These are phyloP conservation scores for Melanotus villosus DNA, from an alignment of 2,888 invertebrate species.

Conservation along the genomic window DNA sequence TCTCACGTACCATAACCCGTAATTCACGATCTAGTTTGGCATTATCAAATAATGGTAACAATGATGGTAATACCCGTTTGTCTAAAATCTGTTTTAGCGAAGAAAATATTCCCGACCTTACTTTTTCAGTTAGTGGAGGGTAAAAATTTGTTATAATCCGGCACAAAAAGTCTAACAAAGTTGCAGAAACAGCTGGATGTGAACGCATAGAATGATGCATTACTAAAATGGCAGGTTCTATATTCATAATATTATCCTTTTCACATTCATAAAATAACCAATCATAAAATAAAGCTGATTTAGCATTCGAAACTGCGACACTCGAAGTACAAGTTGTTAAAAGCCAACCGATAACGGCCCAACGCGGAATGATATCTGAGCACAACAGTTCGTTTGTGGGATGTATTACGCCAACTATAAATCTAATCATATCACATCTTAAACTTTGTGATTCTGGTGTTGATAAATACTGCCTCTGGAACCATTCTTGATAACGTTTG, in stretches of 20 bases:
- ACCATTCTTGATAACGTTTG: slow-evolving; percentile 94
- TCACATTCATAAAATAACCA: slow-evolving; percentile 94
- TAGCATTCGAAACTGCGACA: slow-evolving; percentile 92
- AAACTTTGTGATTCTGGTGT: slow-evolving; percentile 93
- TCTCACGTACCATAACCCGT: slow-evolving; percentile 87
- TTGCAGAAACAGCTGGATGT: slow-evolving; percentile 92
- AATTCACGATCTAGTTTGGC: slow-evolving; percentile 89
- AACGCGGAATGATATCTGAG: slow-evolving; percentile 95
- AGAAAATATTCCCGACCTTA: slow-evolving; percentile 85
- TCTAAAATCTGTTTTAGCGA: slow-evolving; percentile 89
- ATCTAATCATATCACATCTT: slow-evolving; percentile 93
- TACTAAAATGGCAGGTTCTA: slow-evolving; percentile 93
- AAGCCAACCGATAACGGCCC: slow-evolving; percentile 96
- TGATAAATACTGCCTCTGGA: slow-evolving; percentile 91
- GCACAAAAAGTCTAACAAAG: slow-evolving; percentile 91
- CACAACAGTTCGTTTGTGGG: slow-evolving; percentile 93
- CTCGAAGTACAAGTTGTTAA: slow-evolving; percentile 91
- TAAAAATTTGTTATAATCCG: slow-evolving; percentile 91
- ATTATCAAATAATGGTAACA: slow-evolving; percentile 90
- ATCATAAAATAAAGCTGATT: slow-evolving; percentile 92
- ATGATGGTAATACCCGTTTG: slow-evolving; percentile 91
- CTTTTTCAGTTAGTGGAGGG: slow-evolving; percentile 84
- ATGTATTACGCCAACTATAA: slow-evolving; percentile 94
- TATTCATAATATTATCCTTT: slow-evolving; percentile 96
- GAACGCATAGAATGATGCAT: slow-evolving; percentile 95